Conservation (phyloP, 2,797 vertebrate species). For the Spondyliosoma cantharus region DNA sequence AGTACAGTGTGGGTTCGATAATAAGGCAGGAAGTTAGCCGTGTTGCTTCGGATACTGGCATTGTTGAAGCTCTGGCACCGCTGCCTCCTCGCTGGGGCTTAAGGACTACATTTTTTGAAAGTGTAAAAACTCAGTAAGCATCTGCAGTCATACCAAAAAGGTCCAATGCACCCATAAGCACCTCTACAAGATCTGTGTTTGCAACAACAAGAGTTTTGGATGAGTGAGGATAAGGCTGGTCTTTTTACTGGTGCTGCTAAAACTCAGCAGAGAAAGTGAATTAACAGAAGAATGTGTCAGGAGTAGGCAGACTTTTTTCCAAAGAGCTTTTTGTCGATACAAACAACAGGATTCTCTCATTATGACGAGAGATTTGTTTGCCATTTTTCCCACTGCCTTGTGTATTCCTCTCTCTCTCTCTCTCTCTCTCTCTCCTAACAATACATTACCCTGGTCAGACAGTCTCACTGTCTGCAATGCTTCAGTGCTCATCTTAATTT, state of each 20-base stretch:
- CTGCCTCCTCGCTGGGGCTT: conserved; percentile 43
- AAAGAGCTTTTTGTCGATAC: conserved; percentile 58
- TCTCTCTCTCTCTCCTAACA: conserved; percentile 31
- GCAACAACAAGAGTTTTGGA: conserved; percentile 46
- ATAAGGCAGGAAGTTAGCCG: conserved; percentile 36
- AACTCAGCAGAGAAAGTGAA: conserved; percentile 38
- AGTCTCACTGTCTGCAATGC: conserved; percentile 49
- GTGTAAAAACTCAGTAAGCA: conserved; percentile 61
- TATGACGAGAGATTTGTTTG: conserved; percentile 33
- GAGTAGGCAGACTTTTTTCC: conserved; percentile 47
- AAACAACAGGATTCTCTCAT: conserved; percentile 44
- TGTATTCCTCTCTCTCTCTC: conserved; percentile 34
- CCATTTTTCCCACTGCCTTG: conserved; percentile 42
- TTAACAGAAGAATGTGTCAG: conserved; percentile 28
- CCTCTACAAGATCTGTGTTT: conserved; percentile 10
- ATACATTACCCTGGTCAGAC: conserved; percentile 44
- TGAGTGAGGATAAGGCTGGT: conserved; percentile 46
- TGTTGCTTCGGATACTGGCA: conserved; percentile 45
- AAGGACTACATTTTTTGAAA: conserved; percentile 45
- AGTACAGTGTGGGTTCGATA: conserved; percentile 28
- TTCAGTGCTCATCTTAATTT: conserved; percentile 50
- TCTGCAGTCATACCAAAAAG: conserved; percentile 60
- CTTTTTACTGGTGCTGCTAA: conserved; percentile 40
- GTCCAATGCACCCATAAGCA: conserved; percentile 52
- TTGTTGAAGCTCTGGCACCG: conserved; percentile 49